A percentile compares a stretch with the other conserved stretches of the same genome.
phyloP scores from a whole-genome alignment of 2,797 vertebrate genomes.

The Hypotaenidia okinawae region DNA sequence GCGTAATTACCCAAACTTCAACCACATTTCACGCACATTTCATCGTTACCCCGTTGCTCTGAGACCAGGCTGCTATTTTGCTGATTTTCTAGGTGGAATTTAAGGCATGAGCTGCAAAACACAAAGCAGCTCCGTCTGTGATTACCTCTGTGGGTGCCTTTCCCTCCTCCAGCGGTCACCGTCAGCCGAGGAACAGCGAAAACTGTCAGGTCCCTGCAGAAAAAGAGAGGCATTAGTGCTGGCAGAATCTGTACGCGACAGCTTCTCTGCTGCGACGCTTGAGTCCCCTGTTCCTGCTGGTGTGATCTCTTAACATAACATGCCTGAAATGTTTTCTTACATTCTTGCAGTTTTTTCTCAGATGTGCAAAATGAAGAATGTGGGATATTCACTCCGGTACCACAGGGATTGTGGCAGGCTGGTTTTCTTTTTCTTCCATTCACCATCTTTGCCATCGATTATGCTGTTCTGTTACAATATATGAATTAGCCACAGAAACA shows the following conservation, averaged over 20 bases:
- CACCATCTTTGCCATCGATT: accelerated
- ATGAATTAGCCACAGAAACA: background rate
- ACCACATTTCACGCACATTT: background rate
- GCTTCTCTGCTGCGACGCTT: conserved; percentile 26
- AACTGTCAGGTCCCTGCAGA: conserved; percentile 40
- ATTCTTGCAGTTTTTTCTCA: conserved; percentile 34
- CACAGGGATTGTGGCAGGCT: background rate
- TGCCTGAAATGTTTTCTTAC: conserved; percentile 56
- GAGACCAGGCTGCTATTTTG: background rate
- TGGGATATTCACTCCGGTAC: background rate
- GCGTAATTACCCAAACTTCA: background rate
- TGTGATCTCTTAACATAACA: conserved; percentile 51
- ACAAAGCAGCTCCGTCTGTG: background rate
- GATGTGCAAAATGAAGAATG: background rate
- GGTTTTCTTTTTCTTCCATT: background rate
- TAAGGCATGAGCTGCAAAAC: conserved; percentile 9
- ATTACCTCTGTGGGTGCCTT: conserved; percentile 8
- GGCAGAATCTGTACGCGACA: conserved; percentile 4
- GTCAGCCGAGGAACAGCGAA: background rate
- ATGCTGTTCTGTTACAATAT: background rate
- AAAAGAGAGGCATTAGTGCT: conserved; percentile 37
- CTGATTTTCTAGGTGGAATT: conserved; percentile 6
- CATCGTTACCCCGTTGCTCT: background rate
- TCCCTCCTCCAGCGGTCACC: background rate
- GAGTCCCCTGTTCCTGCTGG: conserved; percentile 42